These are phyloP conservation scores for Thumatha senex DNA, from an alignment of 2,888 invertebrate species.

Conservation along the genomic window DNA sequence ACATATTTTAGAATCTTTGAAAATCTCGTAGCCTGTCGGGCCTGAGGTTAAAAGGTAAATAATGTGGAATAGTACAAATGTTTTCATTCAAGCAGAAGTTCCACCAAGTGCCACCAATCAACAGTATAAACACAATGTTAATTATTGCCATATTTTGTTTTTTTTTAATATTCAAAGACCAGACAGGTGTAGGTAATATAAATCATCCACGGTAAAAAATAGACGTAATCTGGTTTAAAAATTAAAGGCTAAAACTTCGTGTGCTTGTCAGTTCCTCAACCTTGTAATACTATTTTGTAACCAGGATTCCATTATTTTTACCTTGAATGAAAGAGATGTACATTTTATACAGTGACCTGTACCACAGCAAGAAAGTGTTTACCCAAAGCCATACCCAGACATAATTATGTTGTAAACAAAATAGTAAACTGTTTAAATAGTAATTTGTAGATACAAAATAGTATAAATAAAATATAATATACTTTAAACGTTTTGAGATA, in stretches of 20 bases:
- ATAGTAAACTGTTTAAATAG: conserved; percentile 12
- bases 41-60: too few relatives aligned
- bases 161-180: not conserved
- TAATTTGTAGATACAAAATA: conserved; percentile 14
- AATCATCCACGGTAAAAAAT: conserved; percentile 4
- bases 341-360: conserved; percentile 12
- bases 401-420: conserved; percentile 5
- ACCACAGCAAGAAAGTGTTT: conserved; percentile 30
- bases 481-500: not conserved
- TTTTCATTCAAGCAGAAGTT: too few relatives aligned
- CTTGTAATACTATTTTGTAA: too few relatives aligned
- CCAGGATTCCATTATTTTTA: conserved; percentile 1
- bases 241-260: too few relatives aligned
- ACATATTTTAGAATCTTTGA: too few relatives aligned
- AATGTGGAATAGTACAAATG: too few relatives aligned
- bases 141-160: conserved; percentile 7
- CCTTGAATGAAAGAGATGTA: conserved; percentile 7
- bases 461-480: conserved; percentile 7
- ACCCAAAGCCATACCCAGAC: conserved; percentile 32
- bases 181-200: not conserved
- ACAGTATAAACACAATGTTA: not conserved
- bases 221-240: not conserved
- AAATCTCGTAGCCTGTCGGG: too few relatives aligned
- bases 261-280: conserved; percentile 1
- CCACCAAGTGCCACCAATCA: too few relatives aligned